Evolutionary conservation across 1,140 invertebrate species (phyloP), one percentile per base, ranked within the genome.

Genomic region (Delia radicum): DNA sequence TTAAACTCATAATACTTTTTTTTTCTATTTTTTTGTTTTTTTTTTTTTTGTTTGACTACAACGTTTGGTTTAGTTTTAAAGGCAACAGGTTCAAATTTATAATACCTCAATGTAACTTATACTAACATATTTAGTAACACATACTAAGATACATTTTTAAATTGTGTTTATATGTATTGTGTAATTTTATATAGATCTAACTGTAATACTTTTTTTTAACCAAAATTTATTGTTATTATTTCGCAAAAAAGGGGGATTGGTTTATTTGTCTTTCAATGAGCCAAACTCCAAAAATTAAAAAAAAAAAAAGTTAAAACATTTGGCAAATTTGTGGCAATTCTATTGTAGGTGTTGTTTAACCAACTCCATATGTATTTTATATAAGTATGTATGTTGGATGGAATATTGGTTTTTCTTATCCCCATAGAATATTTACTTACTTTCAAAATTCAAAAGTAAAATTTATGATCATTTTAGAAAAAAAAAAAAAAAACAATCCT

Each of bases 61-160:
- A 21, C 13, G 29, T 3, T 15, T 3, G 29, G 29, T 33, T 69
- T 31, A 21, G 18, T 37, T 37, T 31, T 24, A 33, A 37, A n/a
- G 31, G 29, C 29, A 69, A 69, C 65, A 69, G 65, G 65, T 69
- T 69, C 65, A 67, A 31, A 67, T 67, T 67, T 63, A 63, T 63
- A n/a, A 18, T 67, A 29, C 63, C 63, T 31, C 4, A 5, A 10
- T 33, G 31, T 33, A n/a, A n/a, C n/a, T n/a, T 33, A 33, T 33
- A 10, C 31, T 33, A n/a, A n/a, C n/a, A n/a, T n/a, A n/a, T n/a
- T 33, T 33, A 33, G 31, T 33, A 4, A 33, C n/a, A n/a, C n/a
- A n/a, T n/a, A n/a, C n/a, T n/a, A 5, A 42, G 37, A 42, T 13
- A 42, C 10, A 15, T 42, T 42, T 42, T 10, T 15, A 13, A 42